phyloP scores from a whole-genome alignment of 1,140 invertebrate genomes.

The Cataglyphis hispanica region DNA sequence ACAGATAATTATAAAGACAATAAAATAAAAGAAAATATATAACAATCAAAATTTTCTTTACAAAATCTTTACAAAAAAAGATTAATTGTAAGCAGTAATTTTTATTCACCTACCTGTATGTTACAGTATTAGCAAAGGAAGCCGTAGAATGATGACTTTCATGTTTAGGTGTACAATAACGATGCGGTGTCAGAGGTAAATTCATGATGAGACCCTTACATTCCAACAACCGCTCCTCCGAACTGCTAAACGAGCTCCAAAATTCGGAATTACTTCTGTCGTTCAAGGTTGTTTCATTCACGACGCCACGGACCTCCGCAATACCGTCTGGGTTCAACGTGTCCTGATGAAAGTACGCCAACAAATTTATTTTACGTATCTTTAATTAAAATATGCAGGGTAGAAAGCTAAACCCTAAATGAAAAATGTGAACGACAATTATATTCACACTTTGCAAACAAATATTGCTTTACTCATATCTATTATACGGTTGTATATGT shows the following conservation, averaged over 20 bases:
- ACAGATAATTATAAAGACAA: background rate
- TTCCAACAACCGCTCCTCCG: conserved; percentile 91
- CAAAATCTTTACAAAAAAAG: background rate
- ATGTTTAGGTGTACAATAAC: conserved; percentile 85
- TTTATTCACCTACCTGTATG: conserved; percentile 87
- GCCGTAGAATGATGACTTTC: conserved; percentile 84
- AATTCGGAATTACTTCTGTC: conserved; percentile 92
- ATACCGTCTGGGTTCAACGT: conserved; percentile 87
- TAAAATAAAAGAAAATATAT: background rate
- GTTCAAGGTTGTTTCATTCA: conserved; percentile 89
- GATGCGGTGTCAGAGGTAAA: conserved; percentile 89
- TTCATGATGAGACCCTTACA: conserved; percentile 92
- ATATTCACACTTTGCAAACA: background rate
- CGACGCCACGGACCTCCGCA: conserved; percentile 88
- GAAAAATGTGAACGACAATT: background rate
- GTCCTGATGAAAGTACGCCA: conserved; percentile 64
- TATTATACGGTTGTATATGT: background rate
- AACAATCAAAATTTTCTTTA: background rate
- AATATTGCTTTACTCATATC: background rate
- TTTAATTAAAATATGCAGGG: background rate
- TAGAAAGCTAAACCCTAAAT: background rate
- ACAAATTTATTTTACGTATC: background rate
- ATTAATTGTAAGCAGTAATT: background rate
- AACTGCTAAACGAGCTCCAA: conserved; percentile 93
- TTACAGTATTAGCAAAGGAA: conserved; percentile 88